Evolutionary conservation across 2,113 vertebrate species (phyloP).

Genomic region (Triplophysa tibetana): DNA sequence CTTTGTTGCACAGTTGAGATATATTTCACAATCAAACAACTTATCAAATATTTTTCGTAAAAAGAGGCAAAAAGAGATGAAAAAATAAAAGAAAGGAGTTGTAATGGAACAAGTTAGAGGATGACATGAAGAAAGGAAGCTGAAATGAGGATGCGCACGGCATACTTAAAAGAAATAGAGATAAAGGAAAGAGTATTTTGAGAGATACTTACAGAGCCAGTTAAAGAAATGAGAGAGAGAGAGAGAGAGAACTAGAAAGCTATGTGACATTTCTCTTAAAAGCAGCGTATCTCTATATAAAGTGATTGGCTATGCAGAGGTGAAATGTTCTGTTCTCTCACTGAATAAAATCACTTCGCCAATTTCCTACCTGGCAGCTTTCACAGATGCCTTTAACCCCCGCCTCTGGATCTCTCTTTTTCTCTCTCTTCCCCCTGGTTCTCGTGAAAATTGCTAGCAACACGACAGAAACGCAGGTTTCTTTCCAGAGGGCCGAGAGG

Average conservation of each 20-base stretch:
- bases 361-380: conserved; percentile 38
- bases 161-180: not conserved
- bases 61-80: not conserved
- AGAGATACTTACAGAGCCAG: not conserved
- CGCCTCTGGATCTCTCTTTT: conserved; percentile 33
- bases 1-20: not conserved
- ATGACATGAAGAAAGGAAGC: not conserved
- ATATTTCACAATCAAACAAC: not conserved
- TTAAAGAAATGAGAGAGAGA: conserved; percentile 16
- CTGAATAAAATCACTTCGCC: conserved; percentile 28
- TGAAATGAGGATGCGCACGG: not conserved
- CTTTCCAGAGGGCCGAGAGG: not conserved
- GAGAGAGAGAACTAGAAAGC: conserved; percentile 20
- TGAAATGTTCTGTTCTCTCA: conserved; percentile 37
- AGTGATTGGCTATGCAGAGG: conserved; percentile 46
- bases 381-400: conserved; percentile 35
- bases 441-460: conserved; percentile 18
- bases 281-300: conserved; percentile 13
- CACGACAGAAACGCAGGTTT: conserved; percentile 33
- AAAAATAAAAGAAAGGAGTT: not conserved
- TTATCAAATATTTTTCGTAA: not conserved
- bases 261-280: conserved; percentile 38
- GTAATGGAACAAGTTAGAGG: not conserved
- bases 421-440: conserved; percentile 36
- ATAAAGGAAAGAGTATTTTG: conserved; percentile 5